Conservation (phyloP, 2,113 vertebrate species). For the Erythrolamprus reginae region DNA sequence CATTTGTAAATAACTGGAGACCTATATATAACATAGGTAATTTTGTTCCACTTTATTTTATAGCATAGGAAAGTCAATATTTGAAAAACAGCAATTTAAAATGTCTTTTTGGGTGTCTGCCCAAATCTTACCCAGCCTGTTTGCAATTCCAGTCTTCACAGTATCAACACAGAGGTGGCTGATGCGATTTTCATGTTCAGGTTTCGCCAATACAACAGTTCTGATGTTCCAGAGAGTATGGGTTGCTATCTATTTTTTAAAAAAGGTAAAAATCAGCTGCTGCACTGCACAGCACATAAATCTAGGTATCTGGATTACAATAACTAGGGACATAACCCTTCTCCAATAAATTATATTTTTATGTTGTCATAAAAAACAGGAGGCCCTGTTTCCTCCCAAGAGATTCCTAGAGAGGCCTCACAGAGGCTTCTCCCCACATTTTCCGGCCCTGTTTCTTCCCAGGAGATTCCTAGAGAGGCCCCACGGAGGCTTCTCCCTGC, state of each 20-base stretch:
- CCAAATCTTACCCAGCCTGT: slow-evolving; percentile 81
- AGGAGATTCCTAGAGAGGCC: no score
- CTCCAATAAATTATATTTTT: not conserved
- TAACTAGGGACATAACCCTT: not conserved
- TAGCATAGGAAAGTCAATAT: not conserved
- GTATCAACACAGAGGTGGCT: slow-evolving; percentile 89
- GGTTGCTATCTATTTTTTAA: slow-evolving; percentile 76
- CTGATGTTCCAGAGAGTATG: slow-evolving; percentile 96
- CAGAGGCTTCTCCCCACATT: no score
- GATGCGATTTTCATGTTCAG: slow-evolving; percentile 94
- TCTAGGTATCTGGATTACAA: not conserved
- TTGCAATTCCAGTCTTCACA: slow-evolving; percentile 95
- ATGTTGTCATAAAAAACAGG: not conserved
- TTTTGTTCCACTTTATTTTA: not conserved
- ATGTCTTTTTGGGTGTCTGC: not conserved
- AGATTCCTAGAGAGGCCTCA: no score
- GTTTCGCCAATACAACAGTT: slow-evolving; percentile 88
- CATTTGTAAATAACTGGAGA: not conserved
- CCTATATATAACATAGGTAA: not conserved
- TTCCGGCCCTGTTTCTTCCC: no score
- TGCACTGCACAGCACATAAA: not conserved
- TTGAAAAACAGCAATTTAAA: not conserved
- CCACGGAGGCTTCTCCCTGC: no score
- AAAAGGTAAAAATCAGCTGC: slow-evolving; percentile 16
- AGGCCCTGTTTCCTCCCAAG: no score